Percentiles rank a stretch among this genome's conserved stretches.
Conservation (phyloP, 2,113 vertebrate genomes). For the Abramis brama region DNA sequence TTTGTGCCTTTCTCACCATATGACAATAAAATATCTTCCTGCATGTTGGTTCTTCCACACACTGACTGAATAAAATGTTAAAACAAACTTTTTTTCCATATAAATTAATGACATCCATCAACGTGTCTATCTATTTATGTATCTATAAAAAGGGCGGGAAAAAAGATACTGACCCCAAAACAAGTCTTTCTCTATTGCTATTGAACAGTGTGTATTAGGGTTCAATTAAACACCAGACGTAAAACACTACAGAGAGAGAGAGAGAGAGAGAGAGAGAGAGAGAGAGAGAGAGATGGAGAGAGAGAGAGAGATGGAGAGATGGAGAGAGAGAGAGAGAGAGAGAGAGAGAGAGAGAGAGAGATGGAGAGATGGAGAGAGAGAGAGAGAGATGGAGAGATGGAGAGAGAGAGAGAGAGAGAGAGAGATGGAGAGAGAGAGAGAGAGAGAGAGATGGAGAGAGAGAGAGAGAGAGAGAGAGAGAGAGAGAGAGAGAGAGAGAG, state of each 20-base stretch:
- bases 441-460: constrained; percentile 54
- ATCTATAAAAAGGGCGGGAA: neutral
- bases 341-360: too few species aligned
- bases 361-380: too few species aligned
- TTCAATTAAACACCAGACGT: constrained; percentile 77
- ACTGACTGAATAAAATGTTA: neutral
- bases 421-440: constrained; percentile 53
- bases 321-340: too few species aligned
- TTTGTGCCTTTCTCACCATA: neutral
- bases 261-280: constrained; percentile 26
- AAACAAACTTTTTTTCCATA: neutral
- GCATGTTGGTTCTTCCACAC: neutral
- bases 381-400: constrained; percentile 47
- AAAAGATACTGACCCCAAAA: constrained; percentile 5
- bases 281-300: constrained; percentile 40
- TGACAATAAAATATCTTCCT: neutral
- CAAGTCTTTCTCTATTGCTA: constrained; percentile 69
- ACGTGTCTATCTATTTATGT: too few species aligned
- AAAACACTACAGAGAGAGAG: constrained; percentile 42
- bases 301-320: constrained; percentile 61
- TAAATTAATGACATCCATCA: neutral
- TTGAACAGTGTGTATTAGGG: constrained; percentile 65
- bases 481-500: constrained; percentile 55
- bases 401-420: constrained; percentile 22
- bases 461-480: constrained; percentile 22